These are phyloP conservation scores for Borostomias antarcticus DNA, from an alignment of 2,797 vertebrate genomes.

Conservation along the genomic window DNA sequence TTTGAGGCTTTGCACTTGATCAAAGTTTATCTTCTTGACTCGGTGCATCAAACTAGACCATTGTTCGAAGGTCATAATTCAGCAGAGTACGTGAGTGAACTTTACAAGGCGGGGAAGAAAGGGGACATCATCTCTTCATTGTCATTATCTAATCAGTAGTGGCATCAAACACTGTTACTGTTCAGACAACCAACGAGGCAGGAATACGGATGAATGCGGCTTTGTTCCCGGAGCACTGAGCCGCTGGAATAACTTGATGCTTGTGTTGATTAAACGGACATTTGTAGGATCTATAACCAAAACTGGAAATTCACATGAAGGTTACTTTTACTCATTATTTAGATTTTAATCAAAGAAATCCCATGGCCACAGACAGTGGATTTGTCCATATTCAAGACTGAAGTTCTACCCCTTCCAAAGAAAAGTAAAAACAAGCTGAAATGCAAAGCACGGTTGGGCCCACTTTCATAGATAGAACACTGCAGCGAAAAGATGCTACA, in stretches of 20 bases:
- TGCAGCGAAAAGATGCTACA: no score
- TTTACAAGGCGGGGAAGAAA: conserved; percentile 78
- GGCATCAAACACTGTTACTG: conserved; percentile 79
- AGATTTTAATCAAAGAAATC: conserved; percentile 45
- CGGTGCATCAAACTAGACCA: conserved; percentile 44
- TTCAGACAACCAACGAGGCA: conserved; percentile 70
- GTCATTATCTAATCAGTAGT: conserved; percentile 79
- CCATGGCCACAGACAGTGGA: no score
- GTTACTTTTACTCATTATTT: conserved; percentile 62
- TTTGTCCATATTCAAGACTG: no score
- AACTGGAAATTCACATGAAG: conserved; percentile 72
- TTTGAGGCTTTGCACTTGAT: conserved; percentile 61
- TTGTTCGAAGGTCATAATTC: conserved; percentile 69
- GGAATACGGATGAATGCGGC: conserved; percentile 72
- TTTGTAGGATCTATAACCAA: conserved; percentile 79
- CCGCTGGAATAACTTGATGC: conserved; percentile 80
- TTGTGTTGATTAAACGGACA: conserved; percentile 84
- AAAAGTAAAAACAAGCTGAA: neutral
- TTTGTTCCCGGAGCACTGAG: conserved; percentile 74
- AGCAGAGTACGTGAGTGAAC: conserved; percentile 76
- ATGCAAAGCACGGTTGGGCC: neutral
- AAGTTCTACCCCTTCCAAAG: no score
- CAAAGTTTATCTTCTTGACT: conserved; percentile 69
- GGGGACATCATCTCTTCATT: conserved; percentile 70
- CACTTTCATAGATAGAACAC: neutral